phyloP scores from a whole-genome alignment of 2,888 invertebrate species.

The Hyppa rectilinea region DNA sequence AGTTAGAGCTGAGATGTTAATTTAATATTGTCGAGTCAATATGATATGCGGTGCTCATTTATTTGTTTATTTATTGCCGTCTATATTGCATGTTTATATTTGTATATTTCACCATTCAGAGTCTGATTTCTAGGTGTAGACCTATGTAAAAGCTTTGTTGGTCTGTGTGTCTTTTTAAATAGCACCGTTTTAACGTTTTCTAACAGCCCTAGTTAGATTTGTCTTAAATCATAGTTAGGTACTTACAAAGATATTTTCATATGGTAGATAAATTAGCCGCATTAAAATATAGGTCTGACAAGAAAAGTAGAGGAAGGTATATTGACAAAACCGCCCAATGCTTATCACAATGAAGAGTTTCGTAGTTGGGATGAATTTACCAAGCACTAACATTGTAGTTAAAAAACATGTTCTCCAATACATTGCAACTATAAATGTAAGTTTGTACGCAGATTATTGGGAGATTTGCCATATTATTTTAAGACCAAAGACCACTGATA shows the following conservation, averaged over 20 bases:
- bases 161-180: neutral
- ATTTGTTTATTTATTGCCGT: neutral
- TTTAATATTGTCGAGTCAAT: neutral
- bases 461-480: no score
- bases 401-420: no score
- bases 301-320: neutral
- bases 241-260: conserved; percentile 31
- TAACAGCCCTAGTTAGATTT: neutral
- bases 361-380: no score
- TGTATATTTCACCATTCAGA: neutral
- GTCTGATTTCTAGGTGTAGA: neutral
- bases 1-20: neutral
- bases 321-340: no score
- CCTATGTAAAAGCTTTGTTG: conserved; percentile 6
- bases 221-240: neutral
- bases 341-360: no score
- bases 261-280: conserved; percentile 6
- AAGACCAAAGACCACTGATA: no score
- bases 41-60: conserved; percentile 1
- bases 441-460: no score
- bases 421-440: no score
- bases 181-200: neutral
- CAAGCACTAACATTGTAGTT: no score
- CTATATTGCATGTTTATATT: neutral
- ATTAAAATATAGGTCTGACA: neutral